Conservation (phyloP, 1,140 invertebrate genomes). For the Drosophila tsacasi region DNA sequence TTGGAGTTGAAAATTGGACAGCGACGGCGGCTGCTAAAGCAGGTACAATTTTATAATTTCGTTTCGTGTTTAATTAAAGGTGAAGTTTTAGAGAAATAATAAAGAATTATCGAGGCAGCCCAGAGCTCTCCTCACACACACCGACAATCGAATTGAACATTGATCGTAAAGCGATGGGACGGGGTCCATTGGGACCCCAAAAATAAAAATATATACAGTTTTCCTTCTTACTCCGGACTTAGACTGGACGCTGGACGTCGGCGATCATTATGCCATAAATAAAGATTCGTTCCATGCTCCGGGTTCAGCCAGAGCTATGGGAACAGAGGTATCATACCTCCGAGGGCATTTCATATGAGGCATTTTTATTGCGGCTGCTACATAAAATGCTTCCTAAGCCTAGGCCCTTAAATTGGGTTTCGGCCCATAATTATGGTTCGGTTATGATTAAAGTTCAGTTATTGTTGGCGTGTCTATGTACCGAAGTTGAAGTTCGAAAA, state of each 20-base stretch:
- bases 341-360: constrained; percentile 39
- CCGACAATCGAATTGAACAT: constrained; percentile 48
- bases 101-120: constrained; percentile 79
- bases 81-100: constrained; percentile 84
- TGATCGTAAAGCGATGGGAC: constrained; percentile 78
- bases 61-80: constrained; percentile 84
- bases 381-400: constrained; percentile 44
- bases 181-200: constrained; percentile 32
- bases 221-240: constrained; percentile 46
- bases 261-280: constrained; percentile 83
- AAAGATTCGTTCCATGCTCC: constrained; percentile 79
- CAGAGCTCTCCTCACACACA: constrained; percentile 25
- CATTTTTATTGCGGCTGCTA: constrained; percentile 68
- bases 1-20: constrained; percentile 40
- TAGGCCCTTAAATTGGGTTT: constrained; percentile 40
- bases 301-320: constrained; percentile 53
- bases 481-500: constrained; percentile 44
- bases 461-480: constrained; percentile 49
- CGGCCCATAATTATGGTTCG: constrained; percentile 67
- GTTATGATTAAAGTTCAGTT: constrained; percentile 76
- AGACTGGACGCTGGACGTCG: constrained; percentile 34
- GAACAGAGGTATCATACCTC: constrained; percentile 50
- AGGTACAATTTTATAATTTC: constrained; percentile 84
- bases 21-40: constrained; percentile 65
- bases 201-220: constrained; percentile 36